A percentile compares a stretch with the other conserved stretches of the same genome.
These are phyloP conservation scores for Chaetophractus vellerosus DNA, from an alignment of 2,797 vertebrate genomes.

Conservation along the genomic window DNA sequence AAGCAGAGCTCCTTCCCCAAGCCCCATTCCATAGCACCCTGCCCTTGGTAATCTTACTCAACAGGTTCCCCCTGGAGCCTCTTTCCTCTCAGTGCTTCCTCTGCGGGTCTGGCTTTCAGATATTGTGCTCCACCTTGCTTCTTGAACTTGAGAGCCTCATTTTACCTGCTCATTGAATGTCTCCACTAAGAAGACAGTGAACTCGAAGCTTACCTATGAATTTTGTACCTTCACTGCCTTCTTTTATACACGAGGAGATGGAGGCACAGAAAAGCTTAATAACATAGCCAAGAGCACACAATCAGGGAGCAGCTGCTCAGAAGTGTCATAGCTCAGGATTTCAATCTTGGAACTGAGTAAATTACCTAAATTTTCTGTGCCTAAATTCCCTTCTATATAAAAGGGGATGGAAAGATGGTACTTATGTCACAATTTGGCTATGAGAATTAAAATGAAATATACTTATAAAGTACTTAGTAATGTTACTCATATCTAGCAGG, in stretches of 20 bases:
- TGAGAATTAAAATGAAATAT: conserved; percentile 57
- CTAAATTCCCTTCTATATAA: not conserved
- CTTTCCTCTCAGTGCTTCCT: not conserved
- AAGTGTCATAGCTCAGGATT: not conserved
- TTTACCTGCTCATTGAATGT: conserved; percentile 12
- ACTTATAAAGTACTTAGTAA: not conserved
- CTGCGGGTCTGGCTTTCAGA: not conserved
- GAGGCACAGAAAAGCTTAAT: not conserved
- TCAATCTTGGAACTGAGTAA: not conserved
- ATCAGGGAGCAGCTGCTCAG: not conserved
- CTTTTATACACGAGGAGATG: not conserved
- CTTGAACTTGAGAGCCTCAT: not conserved
- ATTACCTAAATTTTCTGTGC: not conserved
- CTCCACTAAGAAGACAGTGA: not conserved
- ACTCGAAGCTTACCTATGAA: conserved; percentile 1
- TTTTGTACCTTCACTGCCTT: not conserved
- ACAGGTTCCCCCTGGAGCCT: not conserved
- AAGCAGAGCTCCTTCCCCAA: not conserved
- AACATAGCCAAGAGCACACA: not conserved
- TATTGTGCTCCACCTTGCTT: not conserved
- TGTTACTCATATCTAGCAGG: not conserved
- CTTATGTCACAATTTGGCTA: not conserved
- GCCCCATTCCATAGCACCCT: fast-evolving
- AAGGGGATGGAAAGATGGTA: not conserved
- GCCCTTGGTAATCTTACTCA: not conserved